Conservation (phyloP, 37 sponge, comb jelly and placozoan species). For the Beroe ovata region DNA sequence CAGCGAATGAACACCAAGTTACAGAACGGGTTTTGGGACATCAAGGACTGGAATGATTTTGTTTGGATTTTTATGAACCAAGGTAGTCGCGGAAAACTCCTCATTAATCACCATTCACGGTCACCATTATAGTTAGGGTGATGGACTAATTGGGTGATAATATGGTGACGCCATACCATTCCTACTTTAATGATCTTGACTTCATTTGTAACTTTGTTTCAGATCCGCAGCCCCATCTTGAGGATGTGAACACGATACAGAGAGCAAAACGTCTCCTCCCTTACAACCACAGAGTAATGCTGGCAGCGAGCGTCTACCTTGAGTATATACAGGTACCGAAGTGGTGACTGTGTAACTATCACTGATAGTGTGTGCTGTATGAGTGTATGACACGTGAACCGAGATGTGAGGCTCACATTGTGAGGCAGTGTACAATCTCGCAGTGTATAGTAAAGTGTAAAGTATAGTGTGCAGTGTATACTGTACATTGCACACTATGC, state of each 20-base stretch:
- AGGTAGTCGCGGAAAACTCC: slow-evolving; percentile 35
- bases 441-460: neutral
- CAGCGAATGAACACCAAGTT: slow-evolving; percentile 9
- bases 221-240: slow-evolving; percentile 62
- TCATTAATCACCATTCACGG: too few relatives aligned
- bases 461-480: neutral
- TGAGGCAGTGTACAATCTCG: neutral
- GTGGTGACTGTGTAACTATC: too few relatives aligned
- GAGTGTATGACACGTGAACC: too few relatives aligned
- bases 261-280: slow-evolving; percentile 32
- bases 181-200: too few relatives aligned
- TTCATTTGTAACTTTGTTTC: too few relatives aligned
- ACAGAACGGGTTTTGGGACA: slow-evolving; percentile 46
- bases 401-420: too few relatives aligned
- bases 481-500: too few relatives aligned
- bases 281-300: slow-evolving; percentile 60
- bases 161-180: too few relatives aligned
- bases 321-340: slow-evolving; percentile 66
- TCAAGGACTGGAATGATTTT: slow-evolving; percentile 63
- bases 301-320: slow-evolving; percentile 62
- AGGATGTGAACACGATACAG: slow-evolving; percentile 62
- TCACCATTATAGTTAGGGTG: too few relatives aligned
- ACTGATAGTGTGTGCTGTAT: too few relatives aligned
- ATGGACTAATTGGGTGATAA: too few relatives aligned
- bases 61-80: slow-evolving; percentile 66